Conservation (phyloP, 2,888 invertebrate species). For the Drosophila formosana region DNA sequence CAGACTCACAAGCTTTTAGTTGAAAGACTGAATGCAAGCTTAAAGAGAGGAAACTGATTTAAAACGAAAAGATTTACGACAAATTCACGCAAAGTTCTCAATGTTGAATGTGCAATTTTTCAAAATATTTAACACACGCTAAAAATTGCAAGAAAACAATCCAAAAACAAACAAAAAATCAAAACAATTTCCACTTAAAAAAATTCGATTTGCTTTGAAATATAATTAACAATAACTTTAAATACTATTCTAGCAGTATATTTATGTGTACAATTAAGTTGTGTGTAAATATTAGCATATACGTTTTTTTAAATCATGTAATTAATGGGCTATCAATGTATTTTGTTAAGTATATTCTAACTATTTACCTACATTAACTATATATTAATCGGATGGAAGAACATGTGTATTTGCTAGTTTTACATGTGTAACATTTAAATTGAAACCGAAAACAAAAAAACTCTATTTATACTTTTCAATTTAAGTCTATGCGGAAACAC, state of each 20-base stretch:
- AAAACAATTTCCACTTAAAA: constrained; percentile 35
- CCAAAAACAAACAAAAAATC: constrained; percentile 11
- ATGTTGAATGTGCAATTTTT: constrained; percentile 56
- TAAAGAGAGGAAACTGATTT: constrained; percentile 11
- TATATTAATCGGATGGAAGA: constrained; percentile 26
- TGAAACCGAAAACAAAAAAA: constrained; percentile 26
- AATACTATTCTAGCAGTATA: constrained; percentile 6
- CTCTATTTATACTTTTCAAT: constrained; percentile 65
- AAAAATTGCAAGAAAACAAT: constrained; percentile 33
- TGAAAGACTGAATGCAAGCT: constrained; percentile 56
- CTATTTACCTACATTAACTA: constrained; percentile 10
- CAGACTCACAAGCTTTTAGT: constrained; percentile 50
- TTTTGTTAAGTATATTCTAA: constrained; percentile 37
- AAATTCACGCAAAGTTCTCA: constrained; percentile 34
- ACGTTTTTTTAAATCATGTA: constrained; percentile 51
- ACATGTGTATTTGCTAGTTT: constrained; percentile 47
- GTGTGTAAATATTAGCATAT: constrained; percentile 67
- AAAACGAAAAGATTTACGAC: neutral
- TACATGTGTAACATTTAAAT: constrained; percentile 55
- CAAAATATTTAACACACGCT: constrained; percentile 18
- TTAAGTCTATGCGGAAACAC: constrained; percentile 57
- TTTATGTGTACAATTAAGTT: constrained; percentile 54
- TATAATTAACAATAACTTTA: constrained; percentile 16
- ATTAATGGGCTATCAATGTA: constrained; percentile 49
- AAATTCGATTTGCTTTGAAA: constrained; percentile 32